Conservation (phyloP, 2,888 invertebrate genomes). For the Netelia melanura region DNA sequence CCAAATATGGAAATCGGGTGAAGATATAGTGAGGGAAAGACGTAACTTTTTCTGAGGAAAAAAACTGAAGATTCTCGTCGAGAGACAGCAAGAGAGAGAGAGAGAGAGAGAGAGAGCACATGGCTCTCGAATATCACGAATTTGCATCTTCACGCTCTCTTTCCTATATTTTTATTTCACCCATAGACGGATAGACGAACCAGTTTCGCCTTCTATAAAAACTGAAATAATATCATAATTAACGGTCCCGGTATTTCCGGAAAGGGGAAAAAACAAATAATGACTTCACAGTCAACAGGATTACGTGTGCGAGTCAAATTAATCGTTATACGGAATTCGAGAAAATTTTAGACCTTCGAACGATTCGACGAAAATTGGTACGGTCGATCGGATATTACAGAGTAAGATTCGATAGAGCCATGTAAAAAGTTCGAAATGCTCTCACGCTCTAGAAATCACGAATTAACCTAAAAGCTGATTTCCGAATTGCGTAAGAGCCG, state of each 20-base stretch:
- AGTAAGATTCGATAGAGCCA: background rate
- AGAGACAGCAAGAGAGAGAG: too few species aligned
- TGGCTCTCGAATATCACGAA: conserved; percentile 12
- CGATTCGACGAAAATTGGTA: background rate
- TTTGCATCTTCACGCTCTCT: background rate
- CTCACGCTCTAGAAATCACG: too few species aligned
- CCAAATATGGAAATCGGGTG: conserved; percentile 13
- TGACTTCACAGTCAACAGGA: background rate
- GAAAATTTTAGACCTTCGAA: background rate
- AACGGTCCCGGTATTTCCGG: background rate
- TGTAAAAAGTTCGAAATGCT: background rate
- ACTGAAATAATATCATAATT: background rate
- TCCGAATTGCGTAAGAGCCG: too few species aligned
- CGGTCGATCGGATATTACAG: conserved; percentile 11
- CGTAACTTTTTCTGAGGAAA: conserved; percentile 7
- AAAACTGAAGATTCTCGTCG: background rate
- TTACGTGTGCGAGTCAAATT: conserved; percentile 1
- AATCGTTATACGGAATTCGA: background rate
- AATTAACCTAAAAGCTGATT: too few species aligned
- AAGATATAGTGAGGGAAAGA: background rate
- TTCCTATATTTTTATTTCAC: background rate
- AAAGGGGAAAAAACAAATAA: background rate
- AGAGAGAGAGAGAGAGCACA: background rate
- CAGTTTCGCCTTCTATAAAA: conserved; percentile 3
- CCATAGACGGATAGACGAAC: conserved; percentile 4